Evolutionary conservation across 2,888 invertebrate genomes (phyloP).

Genomic region (Liodrosophila aerea): DNA sequence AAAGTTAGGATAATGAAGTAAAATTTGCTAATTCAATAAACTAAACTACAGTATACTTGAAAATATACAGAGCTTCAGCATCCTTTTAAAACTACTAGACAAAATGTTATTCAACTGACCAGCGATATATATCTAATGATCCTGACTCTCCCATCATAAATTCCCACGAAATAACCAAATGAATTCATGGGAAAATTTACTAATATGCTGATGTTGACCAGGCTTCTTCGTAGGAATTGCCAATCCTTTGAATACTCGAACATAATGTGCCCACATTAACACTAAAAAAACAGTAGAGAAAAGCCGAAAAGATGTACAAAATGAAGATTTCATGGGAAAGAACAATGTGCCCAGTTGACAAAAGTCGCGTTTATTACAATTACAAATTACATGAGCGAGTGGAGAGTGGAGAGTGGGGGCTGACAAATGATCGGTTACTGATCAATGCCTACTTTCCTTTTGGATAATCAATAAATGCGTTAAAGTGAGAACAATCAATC

Average conservation of each 20-base stretch:
- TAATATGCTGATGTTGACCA: slow-evolving; percentile 1
- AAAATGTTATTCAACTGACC: too few relatives aligned
- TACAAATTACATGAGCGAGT: slow-evolving; percentile 57
- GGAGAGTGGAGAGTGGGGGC: slow-evolving; percentile 13
- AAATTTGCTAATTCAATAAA: too few relatives aligned
- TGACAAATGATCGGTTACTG: slow-evolving; percentile 61
- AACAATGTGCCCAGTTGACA: slow-evolving; percentile 59
- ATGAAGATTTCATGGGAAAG: slow-evolving; percentile 47
- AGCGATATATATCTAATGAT: slow-evolving; percentile 2
- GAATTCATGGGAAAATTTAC: slow-evolving; percentile 50
- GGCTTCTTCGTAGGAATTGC: slow-evolving; percentile 61
- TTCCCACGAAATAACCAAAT: slow-evolving; percentile 22
- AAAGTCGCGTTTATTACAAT: slow-evolving; percentile 62
- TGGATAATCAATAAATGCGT: slow-evolving; percentile 46
- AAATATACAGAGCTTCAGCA: too few relatives aligned
- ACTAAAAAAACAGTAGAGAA: slow-evolving; percentile 13
- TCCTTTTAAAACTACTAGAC: too few relatives aligned
- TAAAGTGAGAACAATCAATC: slow-evolving; percentile 73
- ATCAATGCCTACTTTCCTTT: slow-evolving; percentile 5
- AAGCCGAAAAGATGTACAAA: slow-evolving; percentile 10
- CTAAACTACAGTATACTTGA: too few relatives aligned
- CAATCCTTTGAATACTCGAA: slow-evolving; percentile 59
- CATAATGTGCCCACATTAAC: slow-evolving; percentile 77
- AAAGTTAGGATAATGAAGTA: too few relatives aligned
- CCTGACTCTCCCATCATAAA: neutral